Evolutionary conservation across 2,888 invertebrate species (phyloP).

Genomic region (Colletes collaris): DNA sequence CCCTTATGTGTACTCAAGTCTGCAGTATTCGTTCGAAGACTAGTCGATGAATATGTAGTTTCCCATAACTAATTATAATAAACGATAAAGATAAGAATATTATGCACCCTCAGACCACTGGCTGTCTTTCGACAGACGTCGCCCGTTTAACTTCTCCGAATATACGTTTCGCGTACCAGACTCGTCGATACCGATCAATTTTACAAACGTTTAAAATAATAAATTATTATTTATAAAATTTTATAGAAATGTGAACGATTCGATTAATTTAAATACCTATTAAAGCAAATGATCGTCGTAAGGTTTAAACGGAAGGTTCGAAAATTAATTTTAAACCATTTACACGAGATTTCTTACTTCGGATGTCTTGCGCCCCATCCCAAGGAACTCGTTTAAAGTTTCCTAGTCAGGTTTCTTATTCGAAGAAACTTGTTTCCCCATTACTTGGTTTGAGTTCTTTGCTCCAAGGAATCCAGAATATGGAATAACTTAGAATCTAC

Average conservation of each 20-base stretch:
- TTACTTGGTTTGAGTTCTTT: conserved; percentile 41
- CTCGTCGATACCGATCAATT: background rate
- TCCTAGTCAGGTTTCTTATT: conserved; percentile 47
- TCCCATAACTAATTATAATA: conserved; percentile 37
- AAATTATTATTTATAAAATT: no score
- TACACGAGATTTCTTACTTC: background rate
- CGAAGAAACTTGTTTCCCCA: conserved; percentile 54
- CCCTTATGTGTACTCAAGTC: no score
- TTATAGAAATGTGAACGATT: no score
- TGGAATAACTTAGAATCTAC: conserved; percentile 44
- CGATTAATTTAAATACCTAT: no score
- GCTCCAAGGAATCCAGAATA: conserved; percentile 28
- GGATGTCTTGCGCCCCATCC: conserved; percentile 33
- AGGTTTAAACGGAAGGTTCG: background rate
- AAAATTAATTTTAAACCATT: conserved; percentile 1
- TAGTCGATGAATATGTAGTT: background rate
- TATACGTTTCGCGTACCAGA: background rate
- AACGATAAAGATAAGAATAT: conserved; percentile 28
- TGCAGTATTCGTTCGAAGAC: no score
- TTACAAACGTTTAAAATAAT: background rate
- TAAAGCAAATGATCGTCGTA: no score
- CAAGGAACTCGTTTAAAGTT: conserved; percentile 39
- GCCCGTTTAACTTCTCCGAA: conserved; percentile 33
- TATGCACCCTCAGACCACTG: conserved; percentile 13
- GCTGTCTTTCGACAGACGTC: conserved; percentile 22